A percentile compares a stretch with the other conserved stretches of the same genome.
phyloP scores from a whole-genome alignment of 2,888 invertebrate genomes.

The Metacarcinus magister region DNA sequence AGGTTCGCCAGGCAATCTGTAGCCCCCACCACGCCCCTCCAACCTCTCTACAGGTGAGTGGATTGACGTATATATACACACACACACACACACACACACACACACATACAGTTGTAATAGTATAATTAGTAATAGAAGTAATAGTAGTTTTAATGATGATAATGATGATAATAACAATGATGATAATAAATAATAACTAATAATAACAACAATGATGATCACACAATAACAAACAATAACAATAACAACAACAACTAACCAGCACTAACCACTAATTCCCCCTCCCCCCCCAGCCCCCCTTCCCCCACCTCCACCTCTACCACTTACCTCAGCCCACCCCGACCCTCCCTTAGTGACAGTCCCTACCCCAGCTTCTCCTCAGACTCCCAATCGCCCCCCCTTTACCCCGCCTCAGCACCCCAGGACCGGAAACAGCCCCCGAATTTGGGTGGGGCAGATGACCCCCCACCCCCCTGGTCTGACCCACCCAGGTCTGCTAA shows the following conservation, averaged over 20 bases:
- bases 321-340: background rate
- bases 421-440: background rate
- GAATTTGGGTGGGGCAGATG: background rate
- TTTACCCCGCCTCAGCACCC: background rate
- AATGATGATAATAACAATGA: background rate
- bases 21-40: background rate
- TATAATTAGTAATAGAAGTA: too few relatives aligned
- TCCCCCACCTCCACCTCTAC: background rate
- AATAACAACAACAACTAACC: background rate
- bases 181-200: background rate
- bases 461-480: background rate
- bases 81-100: too few relatives aligned
- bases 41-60: background rate
- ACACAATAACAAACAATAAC: background rate
- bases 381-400: background rate
- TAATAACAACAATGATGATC: background rate
- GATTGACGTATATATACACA: too few relatives aligned
- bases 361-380: background rate
- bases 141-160: too few relatives aligned
- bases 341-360: background rate
- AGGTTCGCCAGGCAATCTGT: background rate
- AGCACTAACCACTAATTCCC: background rate
- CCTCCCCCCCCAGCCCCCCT: background rate
- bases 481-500: background rate
- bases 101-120: too few relatives aligned